Base-by-base conservation (phyloP, 2,888 invertebrate genomes). In the Callyntrura guangdongensis region DNA sequence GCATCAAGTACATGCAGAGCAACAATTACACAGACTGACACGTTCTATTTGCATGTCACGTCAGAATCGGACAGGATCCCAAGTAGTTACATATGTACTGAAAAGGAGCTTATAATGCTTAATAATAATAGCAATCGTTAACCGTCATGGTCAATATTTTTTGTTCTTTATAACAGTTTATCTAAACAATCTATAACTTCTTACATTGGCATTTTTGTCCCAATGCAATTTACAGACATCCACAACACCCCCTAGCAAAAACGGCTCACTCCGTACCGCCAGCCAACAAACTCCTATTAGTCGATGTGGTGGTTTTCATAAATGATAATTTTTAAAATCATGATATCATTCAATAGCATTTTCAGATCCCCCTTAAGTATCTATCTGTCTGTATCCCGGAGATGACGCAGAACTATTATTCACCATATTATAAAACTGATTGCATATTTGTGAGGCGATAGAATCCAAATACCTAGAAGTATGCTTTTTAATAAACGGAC, bases 91-190 rank as follows among this genome's bases (percentile, higher is more conserved):
- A 64, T 47, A 47, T 83, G 45, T 61, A 83, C 82, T 83, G 82
- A 61, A 64, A 59, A 77, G 59, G 74, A 49, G 47, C 61, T 36
- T 88, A 36, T 36, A 36, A 36, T 36, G 3, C 36, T 6, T 36
- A 36, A 36, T 36, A 56, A 67, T 77, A 45, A 84, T 67, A 84
- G 67, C 27, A 67, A 69, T 69, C 69, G 79, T 87, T 67, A 77
- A 69, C 79, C 87, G 87, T 88, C 81, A 88, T 69, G 81, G 81
- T 88, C 87, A 81, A 77, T 47, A 61, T 64, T 85, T 72, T 85
- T 85, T 72, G 45, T 47, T 22, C 27, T 81, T 56, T 81, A 81
- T 59, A 85, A 64, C 27, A 74, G 77, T 86, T 79, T 86, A 67
- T 64, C 61, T 64, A 79, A 79, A 53, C 64, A 79, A 79, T 79